These are phyloP conservation scores for Nymphicus hollandicus DNA, from an alignment of 2,113 vertebrate genomes.

Conservation along the genomic window DNA sequence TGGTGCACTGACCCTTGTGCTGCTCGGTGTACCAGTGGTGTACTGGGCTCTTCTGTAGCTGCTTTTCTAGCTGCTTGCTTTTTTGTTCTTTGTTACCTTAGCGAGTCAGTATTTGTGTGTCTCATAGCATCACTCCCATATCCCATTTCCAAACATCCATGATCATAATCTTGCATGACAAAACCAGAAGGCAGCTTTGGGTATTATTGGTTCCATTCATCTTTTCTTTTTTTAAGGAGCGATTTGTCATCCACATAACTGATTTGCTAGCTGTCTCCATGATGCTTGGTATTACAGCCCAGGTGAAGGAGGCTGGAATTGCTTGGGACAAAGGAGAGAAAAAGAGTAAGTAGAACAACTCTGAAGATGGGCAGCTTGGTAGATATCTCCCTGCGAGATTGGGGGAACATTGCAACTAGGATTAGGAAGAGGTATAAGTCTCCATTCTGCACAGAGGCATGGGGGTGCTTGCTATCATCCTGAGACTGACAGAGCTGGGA, in stretches of 20 bases:
- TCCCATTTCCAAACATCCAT: neutral
- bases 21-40: neutral
- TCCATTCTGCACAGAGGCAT: neutral
- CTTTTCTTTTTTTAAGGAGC: constrained; percentile 77
- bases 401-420: neutral
- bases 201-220: neutral
- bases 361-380: neutral
- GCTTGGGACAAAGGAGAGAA: constrained; percentile 99
- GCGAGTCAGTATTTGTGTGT: neutral
- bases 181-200: neutral
- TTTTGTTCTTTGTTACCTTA: neutral
- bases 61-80: neutral
- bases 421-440: neutral
- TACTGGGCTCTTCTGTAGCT: neutral
- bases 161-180: neutral
- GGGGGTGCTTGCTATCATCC: neutral
- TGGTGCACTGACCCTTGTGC: neutral
- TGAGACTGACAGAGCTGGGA: neutral
- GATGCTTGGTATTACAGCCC: constrained; percentile 97
- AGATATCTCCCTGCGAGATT: neutral
- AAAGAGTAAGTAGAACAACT: constrained; percentile 80
- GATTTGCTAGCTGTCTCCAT: constrained; percentile 95
- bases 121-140: neutral
- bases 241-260: constrained; percentile 95
- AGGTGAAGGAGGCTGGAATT: constrained; percentile 96